Evolutionary conservation across 2,888 invertebrate genomes (phyloP), one percentile per base, ranked within the genome.

Genomic region (Theodoxus fluviatilis): DNA sequence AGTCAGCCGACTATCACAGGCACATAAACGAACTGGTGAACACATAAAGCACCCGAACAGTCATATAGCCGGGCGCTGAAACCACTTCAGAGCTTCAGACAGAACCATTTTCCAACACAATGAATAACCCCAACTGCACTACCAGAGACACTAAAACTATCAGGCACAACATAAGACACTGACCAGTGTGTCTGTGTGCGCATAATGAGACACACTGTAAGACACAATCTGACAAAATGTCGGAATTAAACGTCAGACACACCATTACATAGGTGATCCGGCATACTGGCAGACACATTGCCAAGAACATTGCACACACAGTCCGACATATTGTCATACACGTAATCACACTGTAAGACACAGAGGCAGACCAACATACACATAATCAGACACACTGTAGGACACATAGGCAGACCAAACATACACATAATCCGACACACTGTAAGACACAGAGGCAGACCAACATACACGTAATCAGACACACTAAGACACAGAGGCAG

Each of bases 401-500:
- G 7, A 52, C 52, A 4, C 7, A 52, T 25, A 4, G 4, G 25
- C 18, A 52, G 22, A 52, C 52, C 52, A 52, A 25, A 52, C 52
- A 52, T 18, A 52, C 52, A 52, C 52, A 52, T 25, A 52, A n/a
- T 22, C 52, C n/a, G 22, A 52, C 52, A 9, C 18, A 52, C 52
- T 15, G 9, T 12, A 28, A 25, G 31, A 57, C 57, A 57, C 57
- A 57, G 31, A 57, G 9, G 33, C 7, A 57, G 31, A 2, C 57
- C 25, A n/a, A n/a, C n/a, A n/a, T n/a, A n/a, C n/a, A 2, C 57
- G 33, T 33, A 7, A 28, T 31, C 57, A 7, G 28, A 4, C 57
- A 57, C 57, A 57, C 57, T 31, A 28, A 57, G 12, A 57, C 57
- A 57, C 57, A 57, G 31, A 57, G 31, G 33, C 57, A 57, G 7